These are phyloP conservation scores for Saturnia pavonia DNA, from an alignment of 2,888 invertebrate species.

Conservation along the genomic window DNA sequence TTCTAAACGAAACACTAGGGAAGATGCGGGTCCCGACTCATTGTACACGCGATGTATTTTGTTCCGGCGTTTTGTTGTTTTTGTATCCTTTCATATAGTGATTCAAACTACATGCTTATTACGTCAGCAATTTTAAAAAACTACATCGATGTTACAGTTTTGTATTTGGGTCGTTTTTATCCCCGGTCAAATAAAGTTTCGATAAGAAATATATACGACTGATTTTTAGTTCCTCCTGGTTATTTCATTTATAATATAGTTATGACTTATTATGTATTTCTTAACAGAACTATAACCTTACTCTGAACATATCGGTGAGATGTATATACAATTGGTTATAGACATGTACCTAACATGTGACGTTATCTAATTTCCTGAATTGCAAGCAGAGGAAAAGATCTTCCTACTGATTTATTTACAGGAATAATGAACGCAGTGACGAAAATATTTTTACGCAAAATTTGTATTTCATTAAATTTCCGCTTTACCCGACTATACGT, in stretches of 20 bases:
- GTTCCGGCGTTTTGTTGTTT: conserved; percentile 8
- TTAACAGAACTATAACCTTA: no score
- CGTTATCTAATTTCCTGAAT: no score
- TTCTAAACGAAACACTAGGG: conserved; percentile 51
- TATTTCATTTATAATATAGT: no score
- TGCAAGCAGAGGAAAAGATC: no score
- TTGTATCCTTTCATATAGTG: not conserved
- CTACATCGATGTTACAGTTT: not conserved
- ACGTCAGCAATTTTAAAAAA: not conserved
- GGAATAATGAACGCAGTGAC: no score
- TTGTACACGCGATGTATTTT: conserved; percentile 20
- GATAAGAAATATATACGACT: not conserved
- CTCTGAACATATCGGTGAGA: no score
- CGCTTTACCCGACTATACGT: no score
- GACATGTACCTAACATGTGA: no score
- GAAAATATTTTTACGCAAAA: not conserved
- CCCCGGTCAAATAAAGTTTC: not conserved
- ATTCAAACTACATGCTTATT: not conserved
- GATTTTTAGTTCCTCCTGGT: no score
- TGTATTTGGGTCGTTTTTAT: not conserved
- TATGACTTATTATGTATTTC: no score
- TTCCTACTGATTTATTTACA: no score
- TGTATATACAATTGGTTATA: no score
- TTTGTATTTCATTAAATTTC: not conserved
- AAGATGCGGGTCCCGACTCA: conserved; percentile 42